Base-by-base conservation (phyloP, 2,888 invertebrate genomes). In the Crioceris asparagi region DNA sequence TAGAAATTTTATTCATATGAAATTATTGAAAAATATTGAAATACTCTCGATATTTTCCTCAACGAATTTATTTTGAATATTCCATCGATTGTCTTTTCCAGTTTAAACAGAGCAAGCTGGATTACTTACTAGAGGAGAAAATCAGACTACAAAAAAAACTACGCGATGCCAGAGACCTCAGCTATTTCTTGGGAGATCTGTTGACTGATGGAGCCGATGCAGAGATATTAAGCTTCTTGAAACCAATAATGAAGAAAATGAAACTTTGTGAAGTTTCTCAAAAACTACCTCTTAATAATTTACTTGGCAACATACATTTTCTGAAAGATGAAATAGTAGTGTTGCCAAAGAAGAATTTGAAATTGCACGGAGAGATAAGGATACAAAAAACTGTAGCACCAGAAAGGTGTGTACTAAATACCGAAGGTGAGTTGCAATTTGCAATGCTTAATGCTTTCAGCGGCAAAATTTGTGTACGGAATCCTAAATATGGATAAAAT, bases 161-260 rank as follows among this genome's bases (percentile, higher is more conserved):
- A 0, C 61, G 63, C 3, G 72, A 77, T 36, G 74, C 77, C 0
- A 59, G 66, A 30, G 71, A 75, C 11, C 75, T 77, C 0, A 72
- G 80, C 1, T 61, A 66, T 19, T 81, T 81, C 48, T 69, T 77
- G 39, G 77, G 80, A 39, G 48, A 51, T 56, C 53, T 55, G 25
- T 62, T 79, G 12, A 62, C 70, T 0, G 72, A 75, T n/a, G 81
- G 78, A 1, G 75, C 75, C 1, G 78, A 81, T 49, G 75, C 79
- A 12, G 84, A 85, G 64, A 69, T 83, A 18, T 66, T 85, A 1
- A 76, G 76, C 11, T 74, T 83, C 37, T 72, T 77, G 36, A 72
- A 70, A 14, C 69, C 78, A 1, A 71, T 83, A 3, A 61, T 82
- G 3, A 74, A 72, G 5, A 74, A 83, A 31, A 66, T 84, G 44